A percentile compares a stretch with the other conserved stretches of the same genome.
Conservation (phyloP, 2,797 vertebrate genomes). For the Characodon lateralis region DNA sequence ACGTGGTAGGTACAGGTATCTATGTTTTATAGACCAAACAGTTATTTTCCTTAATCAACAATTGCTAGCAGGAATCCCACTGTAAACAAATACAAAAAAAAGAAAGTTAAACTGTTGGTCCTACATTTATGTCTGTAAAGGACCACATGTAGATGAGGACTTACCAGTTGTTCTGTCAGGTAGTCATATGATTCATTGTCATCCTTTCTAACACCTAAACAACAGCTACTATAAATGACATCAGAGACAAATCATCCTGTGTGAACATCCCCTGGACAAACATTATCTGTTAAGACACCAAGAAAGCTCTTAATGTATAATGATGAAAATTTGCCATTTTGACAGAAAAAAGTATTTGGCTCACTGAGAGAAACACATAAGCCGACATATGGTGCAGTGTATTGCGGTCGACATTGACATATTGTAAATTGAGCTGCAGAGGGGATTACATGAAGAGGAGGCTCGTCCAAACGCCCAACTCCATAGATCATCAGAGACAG, state of each 20-base stretch:
- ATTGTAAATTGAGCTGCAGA: conserved; percentile 65
- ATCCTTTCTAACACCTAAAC: conserved; percentile 33
- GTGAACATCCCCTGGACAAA: conserved; percentile 34
- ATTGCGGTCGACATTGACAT: conserved; percentile 75
- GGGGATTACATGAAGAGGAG: conserved; percentile 70
- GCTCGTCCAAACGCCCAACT: conserved; percentile 65
- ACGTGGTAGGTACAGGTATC: neutral
- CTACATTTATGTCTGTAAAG: neutral
- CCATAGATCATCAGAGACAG: conserved; percentile 76
- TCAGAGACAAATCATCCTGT: conserved; percentile 44
- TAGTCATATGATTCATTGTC: conserved; percentile 36
- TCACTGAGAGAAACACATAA: conserved; percentile 49
- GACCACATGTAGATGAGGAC: conserved; percentile 1
- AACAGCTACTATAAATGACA: conserved; percentile 25
- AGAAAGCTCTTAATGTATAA: conserved; percentile 65
- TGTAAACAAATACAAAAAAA: neutral
- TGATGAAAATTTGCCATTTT: conserved; percentile 69
- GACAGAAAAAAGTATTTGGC: conserved; percentile 58
- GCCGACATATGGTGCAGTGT: conserved; percentile 74
- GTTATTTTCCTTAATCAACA: too few relatives aligned
- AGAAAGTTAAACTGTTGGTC: neutral
- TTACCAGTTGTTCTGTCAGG: conserved; percentile 29
- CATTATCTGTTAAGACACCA: conserved; percentile 61
- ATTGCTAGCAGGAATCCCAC: neutral
- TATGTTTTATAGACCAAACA: neutral